Evolutionary conservation across 2,113 vertebrate species (phyloP), one percentile per base, ranked within the genome.

Genomic region (Pagrus major): DNA sequence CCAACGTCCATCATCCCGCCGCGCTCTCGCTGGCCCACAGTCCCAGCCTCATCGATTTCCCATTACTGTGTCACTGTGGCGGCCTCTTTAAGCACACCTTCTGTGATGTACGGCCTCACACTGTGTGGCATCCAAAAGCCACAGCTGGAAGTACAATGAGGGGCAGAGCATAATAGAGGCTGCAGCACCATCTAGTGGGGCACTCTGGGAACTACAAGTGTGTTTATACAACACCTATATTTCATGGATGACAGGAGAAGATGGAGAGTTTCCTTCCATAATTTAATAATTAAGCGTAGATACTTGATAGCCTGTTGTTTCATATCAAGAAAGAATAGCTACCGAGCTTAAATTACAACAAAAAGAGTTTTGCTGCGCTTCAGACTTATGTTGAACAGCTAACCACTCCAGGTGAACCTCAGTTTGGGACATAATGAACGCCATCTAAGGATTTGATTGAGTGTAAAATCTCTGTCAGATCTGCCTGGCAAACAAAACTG

Each of bases 21-120:
- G 14, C 69, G 52, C 73, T 79, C 71, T 80, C 59, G 33, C 88
- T 83, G 81, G 92, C 87, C 88, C 12, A 56, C 81, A 81, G 84
- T 88, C 85, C 79, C 81, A 56, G 88, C 78, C 64, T 60, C 80
- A 95, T 94, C 31, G 93, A 95, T 95, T 94, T 93, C 88, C 91
- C 89, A 93, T 94, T 94, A 94, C 76, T 18, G 86, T 90, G 90
- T 90, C 89, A 89, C 81, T 80, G 89, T 79, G 79, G 84, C 79
- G 47, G 81, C 78, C 93, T 92, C 87, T 88, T 93, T 93, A 93
- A 93, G 82, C 92, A 94, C 90, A 91, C 85, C 76, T 84, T 80
- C 67, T 37, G 78, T 86, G 88, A 94, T 94, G 86, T 88, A 94
- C 76, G 33, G 88, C 88, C 79, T 65, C 60, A 69, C 81, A 64